Base-by-base conservation (phyloP, 2,797 vertebrate genomes). In the Chelidonichthys spinosus region DNA sequence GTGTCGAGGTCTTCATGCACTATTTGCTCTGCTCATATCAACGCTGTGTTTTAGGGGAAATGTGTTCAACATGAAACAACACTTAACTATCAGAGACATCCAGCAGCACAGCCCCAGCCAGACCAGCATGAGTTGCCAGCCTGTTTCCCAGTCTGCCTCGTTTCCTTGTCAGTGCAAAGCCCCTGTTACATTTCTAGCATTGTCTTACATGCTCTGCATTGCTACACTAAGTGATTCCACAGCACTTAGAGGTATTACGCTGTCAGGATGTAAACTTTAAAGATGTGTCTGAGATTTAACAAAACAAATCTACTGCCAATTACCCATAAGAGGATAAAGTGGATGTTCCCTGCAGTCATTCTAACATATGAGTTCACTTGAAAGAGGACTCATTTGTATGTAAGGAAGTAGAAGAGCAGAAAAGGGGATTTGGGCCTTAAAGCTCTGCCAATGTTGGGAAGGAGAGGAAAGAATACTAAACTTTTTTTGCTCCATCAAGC, bases 371-470 rank as follows among this genome's bases (percentile, higher is more conserved):
- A 85, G 76, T 72, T 86, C 69, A 25, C 79, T 2, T 89, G 79
- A 92, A 86, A 76, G 63, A 84, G 75, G 53, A 71, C 87, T 93
- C 66, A 91, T 94, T 92, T 88, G 88, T 92, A 93, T 93, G 92
- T 74, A 84, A 67, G 85, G 76, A 85, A 73, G 87, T 67, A 46
- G 70, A 78, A 53, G 56, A 76, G 69, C 76, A 82, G 79, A 78
- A 88, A 86, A 71, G 71, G 68, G 82, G 87, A 86, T 89, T 91
- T 85, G 36, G 75, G 81, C 80, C 76, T 79, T 52, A 79, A 79
- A 87, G 79, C 78, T 79, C 65, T 83, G 85, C 82, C 84, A 90
- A 43, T 60, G 55, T 47, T n/a, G 63, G 47, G 44, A 70, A 81
- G 62, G 63, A 77, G 44, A 73, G 83, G 63, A 72, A 82, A 60